phyloP scores from a whole-genome alignment of 2,113 vertebrate species.

The Campylomormyrus tamandua region DNA sequence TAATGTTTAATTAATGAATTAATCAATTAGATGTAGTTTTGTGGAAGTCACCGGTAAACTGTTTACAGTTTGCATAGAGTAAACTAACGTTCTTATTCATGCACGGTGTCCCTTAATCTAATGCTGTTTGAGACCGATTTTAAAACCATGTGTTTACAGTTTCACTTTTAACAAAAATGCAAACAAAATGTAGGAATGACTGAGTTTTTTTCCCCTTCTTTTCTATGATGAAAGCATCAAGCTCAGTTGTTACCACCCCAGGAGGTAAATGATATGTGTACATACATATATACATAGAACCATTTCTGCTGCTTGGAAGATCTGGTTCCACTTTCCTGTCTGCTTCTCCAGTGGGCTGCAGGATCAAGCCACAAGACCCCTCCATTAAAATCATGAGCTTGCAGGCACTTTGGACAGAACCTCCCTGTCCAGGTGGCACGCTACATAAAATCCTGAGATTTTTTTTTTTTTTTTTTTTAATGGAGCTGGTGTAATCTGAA shows the following conservation, averaged over 20 bases:
- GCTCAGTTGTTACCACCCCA: conserved; percentile 59
- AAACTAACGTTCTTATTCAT: neutral
- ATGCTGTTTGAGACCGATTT: neutral
- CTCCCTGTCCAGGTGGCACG: neutral
- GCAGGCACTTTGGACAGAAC: neutral
- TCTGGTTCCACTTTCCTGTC: neutral
- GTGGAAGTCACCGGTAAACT: neutral
- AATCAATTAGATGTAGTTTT: neutral
- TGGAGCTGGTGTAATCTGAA: neutral
- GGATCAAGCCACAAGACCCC: conserved; percentile 7
- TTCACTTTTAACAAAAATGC: neutral
- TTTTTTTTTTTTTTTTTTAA: too few species aligned
- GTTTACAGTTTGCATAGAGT: neutral
- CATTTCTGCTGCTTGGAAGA: neutral
- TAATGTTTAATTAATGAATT: neutral
- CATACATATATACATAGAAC: neutral
- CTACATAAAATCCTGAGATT: neutral
- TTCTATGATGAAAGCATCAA: conserved; percentile 49
- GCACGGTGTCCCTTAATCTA: neutral
- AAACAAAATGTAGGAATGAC: conserved; percentile 17
- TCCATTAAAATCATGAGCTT: neutral
- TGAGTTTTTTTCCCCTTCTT: conserved; percentile 33
- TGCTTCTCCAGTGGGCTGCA: neutral
- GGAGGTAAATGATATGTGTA: conserved; percentile 50
- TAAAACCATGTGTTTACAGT: neutral